Percentiles rank a stretch among this genome's conserved stretches.
phyloP scores from a whole-genome alignment of 2,888 invertebrate species.

The Pomacea canaliculata region DNA sequence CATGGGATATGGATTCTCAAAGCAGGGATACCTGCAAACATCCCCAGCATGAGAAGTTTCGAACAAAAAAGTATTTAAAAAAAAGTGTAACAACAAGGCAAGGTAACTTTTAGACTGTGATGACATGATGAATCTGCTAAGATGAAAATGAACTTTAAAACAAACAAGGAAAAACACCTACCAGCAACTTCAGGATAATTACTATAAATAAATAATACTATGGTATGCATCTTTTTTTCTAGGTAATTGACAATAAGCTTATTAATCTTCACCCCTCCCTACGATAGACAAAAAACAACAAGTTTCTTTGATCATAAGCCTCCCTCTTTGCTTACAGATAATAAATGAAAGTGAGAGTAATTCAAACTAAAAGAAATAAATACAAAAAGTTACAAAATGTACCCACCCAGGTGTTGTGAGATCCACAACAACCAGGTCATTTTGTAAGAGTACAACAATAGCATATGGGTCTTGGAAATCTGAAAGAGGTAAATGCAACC shows the following conservation, averaged over 20 bases:
- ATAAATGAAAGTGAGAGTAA: too few relatives aligned
- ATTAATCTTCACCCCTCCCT: too few relatives aligned
- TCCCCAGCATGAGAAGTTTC: neutral
- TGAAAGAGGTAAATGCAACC: slow-evolving; percentile 71
- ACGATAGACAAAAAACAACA: too few relatives aligned
- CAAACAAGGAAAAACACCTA: too few relatives aligned
- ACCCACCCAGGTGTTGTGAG: slow-evolving; percentile 85
- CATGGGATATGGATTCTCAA: slow-evolving; percentile 99
- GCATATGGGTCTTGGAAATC: slow-evolving; percentile 98
- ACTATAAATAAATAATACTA: too few relatives aligned
- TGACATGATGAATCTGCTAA: neutral
- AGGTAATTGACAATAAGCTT: too few relatives aligned
- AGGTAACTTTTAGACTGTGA: neutral
- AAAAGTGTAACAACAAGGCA: neutral
- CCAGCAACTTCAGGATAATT: too few relatives aligned
- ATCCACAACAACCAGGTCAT: slow-evolving; percentile 98
- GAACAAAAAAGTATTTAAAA: neutral
- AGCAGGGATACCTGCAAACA: slow-evolving; percentile 85
- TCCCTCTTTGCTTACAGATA: too few relatives aligned
- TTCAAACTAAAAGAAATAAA: too few relatives aligned
- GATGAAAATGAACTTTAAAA: neutral
- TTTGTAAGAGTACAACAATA: slow-evolving; percentile 95
- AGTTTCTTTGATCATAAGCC: too few relatives aligned
- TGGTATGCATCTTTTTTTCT: too few relatives aligned
- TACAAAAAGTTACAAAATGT: too few relatives aligned